Evolutionary conservation across 2,888 invertebrate genomes (phyloP).

Genomic region (Aethes cnicana): DNA sequence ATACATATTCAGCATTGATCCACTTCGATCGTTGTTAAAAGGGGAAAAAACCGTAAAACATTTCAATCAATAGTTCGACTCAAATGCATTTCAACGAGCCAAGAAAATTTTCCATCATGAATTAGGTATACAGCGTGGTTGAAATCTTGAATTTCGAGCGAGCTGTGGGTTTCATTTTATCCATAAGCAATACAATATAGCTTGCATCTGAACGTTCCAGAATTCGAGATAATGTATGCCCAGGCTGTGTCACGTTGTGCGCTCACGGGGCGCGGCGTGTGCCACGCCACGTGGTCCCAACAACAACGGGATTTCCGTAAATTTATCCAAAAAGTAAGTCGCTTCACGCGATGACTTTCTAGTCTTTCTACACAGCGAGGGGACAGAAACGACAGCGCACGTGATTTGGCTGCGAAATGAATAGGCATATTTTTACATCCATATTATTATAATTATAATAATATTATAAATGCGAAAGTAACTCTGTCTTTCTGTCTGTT

Average conservation of each 20-base stretch:
- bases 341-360: not conserved
- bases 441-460: no score
- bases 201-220: not conserved
- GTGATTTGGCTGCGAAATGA: no score
- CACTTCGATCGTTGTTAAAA: not conserved
- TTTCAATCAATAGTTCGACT: no score
- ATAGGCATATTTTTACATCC: no score
- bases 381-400: no score
- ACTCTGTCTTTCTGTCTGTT: no score
- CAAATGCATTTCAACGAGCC: not conserved
- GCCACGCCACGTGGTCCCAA: conserved; percentile 30
- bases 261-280: conserved; percentile 51
- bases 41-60: not conserved
- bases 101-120: conserved; percentile 9
- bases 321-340: not conserved
- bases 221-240: conserved; percentile 4
- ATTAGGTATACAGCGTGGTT: conserved; percentile 1
- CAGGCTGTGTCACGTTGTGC: conserved; percentile 55
- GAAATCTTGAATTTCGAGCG: conserved; percentile 4
- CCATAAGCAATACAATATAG: conserved; percentile 10
- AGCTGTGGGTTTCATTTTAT: conserved; percentile 4
- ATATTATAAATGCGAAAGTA: no score
- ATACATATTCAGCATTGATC: conserved; percentile 1
- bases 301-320: not conserved
- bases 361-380: no score